Evolutionary conservation across 2,797 vertebrate genomes (phyloP), one percentile per base, ranked within the genome.

Genomic region (Argyrosomus regius): DNA sequence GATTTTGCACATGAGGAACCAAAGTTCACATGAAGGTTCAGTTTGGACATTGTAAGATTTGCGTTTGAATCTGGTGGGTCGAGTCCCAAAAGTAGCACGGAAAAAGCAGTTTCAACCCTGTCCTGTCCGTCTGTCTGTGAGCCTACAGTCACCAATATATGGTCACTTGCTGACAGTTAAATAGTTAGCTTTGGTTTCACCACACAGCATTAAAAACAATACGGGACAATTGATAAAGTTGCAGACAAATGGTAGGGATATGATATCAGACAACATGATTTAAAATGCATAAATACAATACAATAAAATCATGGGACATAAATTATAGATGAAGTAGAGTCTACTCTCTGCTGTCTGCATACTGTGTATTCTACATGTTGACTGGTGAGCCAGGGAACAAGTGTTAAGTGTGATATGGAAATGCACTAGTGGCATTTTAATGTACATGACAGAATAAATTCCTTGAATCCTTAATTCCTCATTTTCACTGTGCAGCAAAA

Each of bases 391-490:
- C 50, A 53, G n/a, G n/a, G n/a, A n/a, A 24, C n/a, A 54, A 16
- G 10, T 16, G 5, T 54, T 48, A 39, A 39, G 5, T 6, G 59
- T 35, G 48, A 48, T 77, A 67, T 72, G 48, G 45, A 72, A 53
- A 61, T 62, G 68, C 56, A 62, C 26, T 12, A 17, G 24, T 52
- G 8, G 22, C 14, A 57, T 24, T 68, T 62, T n/a, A n/a, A 54
- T 28, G 17, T 8, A 54, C 49, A 13, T 14, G 46, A 52, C 43
- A 39, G 35, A 8, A n/a, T 60, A 16, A 43, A 17, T 28, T 54
- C 56, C 35, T 77, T 68, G 74, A 72, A 61, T 53, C 57, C 24
- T 26, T 62, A 16, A 69, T 26, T 57, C 13, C 28, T 41, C 46
- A n/a, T 72, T 53, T 26, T n/a, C 20, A 45, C 46, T 16, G 52